Percentiles rank a stretch among this genome's conserved stretches.
These are phyloP conservation scores for Musca domestica DNA, from an alignment of 1,140 invertebrate genomes.

Conservation along the genomic window DNA sequence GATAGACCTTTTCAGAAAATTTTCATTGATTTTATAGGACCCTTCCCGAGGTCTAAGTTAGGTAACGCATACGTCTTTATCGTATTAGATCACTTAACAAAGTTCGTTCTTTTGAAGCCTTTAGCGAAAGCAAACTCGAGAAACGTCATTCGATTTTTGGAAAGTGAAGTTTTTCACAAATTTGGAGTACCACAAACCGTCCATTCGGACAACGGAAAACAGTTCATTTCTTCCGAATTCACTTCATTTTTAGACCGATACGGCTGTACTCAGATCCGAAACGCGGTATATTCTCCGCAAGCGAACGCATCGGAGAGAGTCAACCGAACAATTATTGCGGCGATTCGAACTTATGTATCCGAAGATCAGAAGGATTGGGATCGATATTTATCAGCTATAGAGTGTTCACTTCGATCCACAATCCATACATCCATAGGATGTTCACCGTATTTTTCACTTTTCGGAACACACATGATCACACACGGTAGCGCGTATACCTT, in stretches of 20 bases:
- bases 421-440: neutral
- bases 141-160: conserved; percentile 14
- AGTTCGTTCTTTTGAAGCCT: neutral
- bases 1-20: conserved; percentile 28
- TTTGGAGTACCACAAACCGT: neutral
- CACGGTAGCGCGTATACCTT: neutral
- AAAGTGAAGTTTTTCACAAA: conserved; percentile 16
- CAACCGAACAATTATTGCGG: too few relatives aligned
- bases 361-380: too few relatives aligned
- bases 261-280: too few relatives aligned
- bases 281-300: too few relatives aligned
- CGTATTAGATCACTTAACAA: conserved; percentile 1
- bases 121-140: neutral
- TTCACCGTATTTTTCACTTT: neutral
- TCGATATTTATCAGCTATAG: neutral
- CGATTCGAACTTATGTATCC: neutral
- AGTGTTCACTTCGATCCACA: neutral
- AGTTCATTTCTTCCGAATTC: conserved; percentile 20
- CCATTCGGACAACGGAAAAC: neutral
- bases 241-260: neutral
- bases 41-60: neutral
- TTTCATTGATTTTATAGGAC: conserved; percentile 20
- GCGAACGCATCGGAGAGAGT: too few relatives aligned
- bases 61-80: too few relatives aligned
- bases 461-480: neutral